Evolutionary conservation across 2,797 vertebrate species (phyloP), one percentile per base, ranked within the genome.

Genomic region (Lithobates sylvaticus): DNA sequence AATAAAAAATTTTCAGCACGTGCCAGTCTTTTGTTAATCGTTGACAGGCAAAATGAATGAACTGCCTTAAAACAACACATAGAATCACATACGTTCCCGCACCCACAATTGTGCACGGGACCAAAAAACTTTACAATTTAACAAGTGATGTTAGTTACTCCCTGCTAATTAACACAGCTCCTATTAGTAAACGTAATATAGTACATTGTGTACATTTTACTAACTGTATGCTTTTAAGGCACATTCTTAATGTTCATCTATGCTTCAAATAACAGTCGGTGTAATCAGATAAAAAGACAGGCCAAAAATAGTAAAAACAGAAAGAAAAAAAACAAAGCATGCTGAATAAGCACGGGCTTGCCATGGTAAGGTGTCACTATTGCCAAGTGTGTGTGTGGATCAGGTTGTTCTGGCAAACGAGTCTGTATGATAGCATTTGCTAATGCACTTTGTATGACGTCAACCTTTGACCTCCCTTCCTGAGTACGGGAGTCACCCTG

Each of bases 391-490:
- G 83, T 81, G n/a, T 29, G 69, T 77, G 58, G 78, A 7, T 83
- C 75, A 32, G 54, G 29, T n/a, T 81, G 26, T 5, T 64, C 23
- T 75, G 81, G 15, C 77, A 42, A 42, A 86, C 87, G 50, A 85
- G 77, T 21, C 72, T 84, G 69, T 64, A 70, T 0, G 32, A 75
- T 67, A 68, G 86, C 42, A 36, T 88, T 83, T 76, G 79, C 67
- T 88, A 74, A 82, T 21, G 3, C 65, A 89, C 72, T 89, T 58
- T 65, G 87, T 81, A 81, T 88, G 86, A 88, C 88, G 86, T 82
- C 78, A 88, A 70, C 85, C 34, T 64, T 73, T 84, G 68, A 82
- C 64, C 81, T 75, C 87, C 73, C 78, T 78, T 89, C 84, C 86
- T 88, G 76, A 50, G 67, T 67, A 78, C 86, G 54, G 76, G 89